Percentiles rank a stretch among this genome's conserved stretches.
Conservation (phyloP, 2,113 vertebrate species). For the Callopanchax toddi region DNA sequence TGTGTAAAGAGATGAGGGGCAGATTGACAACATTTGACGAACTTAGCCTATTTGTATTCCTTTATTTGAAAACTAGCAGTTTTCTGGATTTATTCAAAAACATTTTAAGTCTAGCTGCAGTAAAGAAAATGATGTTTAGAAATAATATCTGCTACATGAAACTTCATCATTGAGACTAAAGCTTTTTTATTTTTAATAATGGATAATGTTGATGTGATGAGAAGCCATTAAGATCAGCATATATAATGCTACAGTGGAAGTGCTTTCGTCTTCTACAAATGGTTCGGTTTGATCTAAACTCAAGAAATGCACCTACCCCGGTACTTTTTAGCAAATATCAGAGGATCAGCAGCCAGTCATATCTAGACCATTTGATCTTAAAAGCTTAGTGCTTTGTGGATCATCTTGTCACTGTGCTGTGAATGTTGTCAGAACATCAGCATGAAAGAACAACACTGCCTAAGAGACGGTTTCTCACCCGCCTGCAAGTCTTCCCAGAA, state of each 20-base stretch:
- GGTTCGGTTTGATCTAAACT: background rate
- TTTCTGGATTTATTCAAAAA: no score
- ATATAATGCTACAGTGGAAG: background rate
- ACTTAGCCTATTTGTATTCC: no score
- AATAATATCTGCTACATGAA: no score
- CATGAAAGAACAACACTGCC: background rate
- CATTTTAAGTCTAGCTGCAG: no score
- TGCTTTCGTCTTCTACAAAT: background rate
- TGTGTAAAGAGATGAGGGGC: no score
- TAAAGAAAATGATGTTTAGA: no score
- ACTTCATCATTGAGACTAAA: background rate
- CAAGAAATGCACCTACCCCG: background rate
- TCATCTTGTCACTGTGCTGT: background rate
- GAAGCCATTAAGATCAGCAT: background rate
- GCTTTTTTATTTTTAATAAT: background rate
- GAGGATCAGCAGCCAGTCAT: background rate
- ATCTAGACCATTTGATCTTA: background rate
- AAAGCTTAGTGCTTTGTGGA: background rate
- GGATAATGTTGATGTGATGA: background rate
- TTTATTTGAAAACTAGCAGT: no score
- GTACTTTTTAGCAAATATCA: background rate
- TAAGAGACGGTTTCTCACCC: slow-evolving; percentile 17
- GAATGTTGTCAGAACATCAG: slow-evolving; percentile 16
- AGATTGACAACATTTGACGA: no score
- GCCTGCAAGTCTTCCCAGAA: background rate